These are phyloP conservation scores for Drosophila paramelanica DNA, from an alignment of 2,888 invertebrate genomes.

Conservation along the genomic window DNA sequence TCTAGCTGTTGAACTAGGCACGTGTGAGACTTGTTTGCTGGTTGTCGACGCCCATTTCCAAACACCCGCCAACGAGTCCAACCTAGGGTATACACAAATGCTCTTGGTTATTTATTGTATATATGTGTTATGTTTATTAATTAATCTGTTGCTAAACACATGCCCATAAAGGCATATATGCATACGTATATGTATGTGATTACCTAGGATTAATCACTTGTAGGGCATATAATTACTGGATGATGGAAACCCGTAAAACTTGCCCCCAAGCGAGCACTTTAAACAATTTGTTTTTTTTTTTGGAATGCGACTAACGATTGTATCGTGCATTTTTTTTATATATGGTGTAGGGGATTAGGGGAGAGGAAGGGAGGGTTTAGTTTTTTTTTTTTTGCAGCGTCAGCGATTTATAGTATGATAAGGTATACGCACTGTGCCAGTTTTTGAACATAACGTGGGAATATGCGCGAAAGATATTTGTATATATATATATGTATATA, in stretches of 20 bases:
- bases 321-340: slow-evolving; percentile 35
- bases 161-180: slow-evolving; percentile 4
- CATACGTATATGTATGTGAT: background rate
- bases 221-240: slow-evolving; percentile 1
- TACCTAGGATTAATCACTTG: slow-evolving; percentile 5
- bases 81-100: slow-evolving; percentile 11
- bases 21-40: too few relatives aligned
- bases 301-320: slow-evolving; percentile 50
- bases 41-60: too few relatives aligned
- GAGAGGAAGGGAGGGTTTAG: too few relatives aligned
- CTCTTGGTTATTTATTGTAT: slow-evolving; percentile 19
- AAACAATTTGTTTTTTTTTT: slow-evolving; percentile 3
- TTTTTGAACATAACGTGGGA: slow-evolving; percentile 6
- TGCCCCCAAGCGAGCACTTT: slow-evolving; percentile 7
- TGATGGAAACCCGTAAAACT: slow-evolving; percentile 5
- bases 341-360: background rate
- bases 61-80: too few relatives aligned
- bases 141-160: slow-evolving; percentile 35
- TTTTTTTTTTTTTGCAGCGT: background rate
- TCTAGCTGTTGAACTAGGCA: too few relatives aligned
- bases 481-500: slow-evolving; percentile 12
- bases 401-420: background rate
- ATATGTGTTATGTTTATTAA: slow-evolving; percentile 34
- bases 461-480: slow-evolving; percentile 12
- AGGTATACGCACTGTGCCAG: slow-evolving; percentile 2